Evolutionary conservation across 2,888 invertebrate species (phyloP).

Genomic region (Drosophila quinaria): DNA sequence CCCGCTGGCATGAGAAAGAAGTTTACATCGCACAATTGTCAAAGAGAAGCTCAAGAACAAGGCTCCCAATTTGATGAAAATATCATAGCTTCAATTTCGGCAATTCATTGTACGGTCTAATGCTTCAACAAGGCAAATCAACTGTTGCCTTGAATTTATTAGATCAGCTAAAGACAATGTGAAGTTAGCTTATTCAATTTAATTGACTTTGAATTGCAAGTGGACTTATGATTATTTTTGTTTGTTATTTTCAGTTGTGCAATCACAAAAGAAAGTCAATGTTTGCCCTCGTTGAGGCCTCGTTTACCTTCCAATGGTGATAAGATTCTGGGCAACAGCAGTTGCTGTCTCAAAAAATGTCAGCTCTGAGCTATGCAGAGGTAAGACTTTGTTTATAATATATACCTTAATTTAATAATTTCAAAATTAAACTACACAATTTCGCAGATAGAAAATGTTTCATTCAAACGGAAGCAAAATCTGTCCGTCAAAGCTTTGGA

Average conservation of each 20-base stretch:
- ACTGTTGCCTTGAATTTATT: constrained; percentile 88
- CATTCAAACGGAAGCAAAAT: constrained; percentile 89
- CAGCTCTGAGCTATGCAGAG: constrained; percentile 80
- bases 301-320: constrained; percentile 88
- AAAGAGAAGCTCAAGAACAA: constrained; percentile 84
- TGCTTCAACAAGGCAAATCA: constrained; percentile 86
- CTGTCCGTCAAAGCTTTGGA: too few species aligned
- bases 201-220: background rate
- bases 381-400: constrained; percentile 46
- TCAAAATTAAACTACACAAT: background rate
- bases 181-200: constrained; percentile 79
- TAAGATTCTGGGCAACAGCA: too few species aligned
- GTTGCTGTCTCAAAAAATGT: too few species aligned
- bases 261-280: constrained; percentile 92
- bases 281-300: constrained; percentile 92
- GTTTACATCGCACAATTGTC: constrained; percentile 88
- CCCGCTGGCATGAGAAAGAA: constrained; percentile 88
- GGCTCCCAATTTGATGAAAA: constrained; percentile 92
- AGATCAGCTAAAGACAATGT: constrained; percentile 89
- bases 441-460: constrained; percentile 84
- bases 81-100: constrained; percentile 83
- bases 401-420: background rate
- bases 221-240: background rate
- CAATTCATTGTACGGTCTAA: constrained; percentile 94
- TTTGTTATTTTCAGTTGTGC: constrained; percentile 87